Percentiles rank a stretch among this genome's conserved stretches.
phyloP scores from a whole-genome alignment of 2,797 vertebrate genomes.

The Acridotheres tristis region DNA sequence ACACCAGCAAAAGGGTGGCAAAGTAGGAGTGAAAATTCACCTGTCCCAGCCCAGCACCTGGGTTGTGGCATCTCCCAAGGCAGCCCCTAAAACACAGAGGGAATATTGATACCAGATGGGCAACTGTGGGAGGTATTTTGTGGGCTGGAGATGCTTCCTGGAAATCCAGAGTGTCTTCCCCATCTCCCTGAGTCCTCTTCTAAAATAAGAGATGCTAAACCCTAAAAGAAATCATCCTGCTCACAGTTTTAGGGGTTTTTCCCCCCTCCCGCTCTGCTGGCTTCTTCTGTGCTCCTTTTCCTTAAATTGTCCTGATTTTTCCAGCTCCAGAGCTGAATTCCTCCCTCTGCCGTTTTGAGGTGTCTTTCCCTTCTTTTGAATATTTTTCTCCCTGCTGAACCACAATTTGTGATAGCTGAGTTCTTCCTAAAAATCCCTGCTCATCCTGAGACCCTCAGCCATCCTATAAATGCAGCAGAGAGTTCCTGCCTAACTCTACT shows the following conservation, averaged over 20 bases:
- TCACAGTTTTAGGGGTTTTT: not conserved
- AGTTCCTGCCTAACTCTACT: not conserved
- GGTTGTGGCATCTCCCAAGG: not conserved
- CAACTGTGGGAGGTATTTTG: not conserved
- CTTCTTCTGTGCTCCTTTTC: not conserved
- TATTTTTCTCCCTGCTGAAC: not conserved
- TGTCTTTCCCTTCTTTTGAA: no score
- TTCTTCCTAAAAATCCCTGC: not conserved
- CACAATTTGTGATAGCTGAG: not conserved
- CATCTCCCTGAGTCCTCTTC: not conserved
- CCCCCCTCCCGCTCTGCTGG: not conserved
- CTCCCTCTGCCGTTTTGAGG: not conserved
- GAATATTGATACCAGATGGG: not conserved
- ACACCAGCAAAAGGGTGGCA: not conserved
- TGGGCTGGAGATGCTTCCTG: fast-evolving
- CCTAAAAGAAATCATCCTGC: not conserved
- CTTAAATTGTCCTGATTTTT: not conserved
- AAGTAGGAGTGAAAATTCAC: not conserved
- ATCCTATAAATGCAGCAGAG: not conserved
- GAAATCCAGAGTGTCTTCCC: not conserved
- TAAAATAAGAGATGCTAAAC: not conserved
- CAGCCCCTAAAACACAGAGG: not conserved
- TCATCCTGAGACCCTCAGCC: not conserved
- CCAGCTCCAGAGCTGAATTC: not conserved
- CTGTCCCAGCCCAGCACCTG: not conserved